A percentile compares a stretch with the other conserved stretches of the same genome.
phyloP scores from a whole-genome alignment of 2,113 vertebrate species.

The Saiga tatarica region DNA sequence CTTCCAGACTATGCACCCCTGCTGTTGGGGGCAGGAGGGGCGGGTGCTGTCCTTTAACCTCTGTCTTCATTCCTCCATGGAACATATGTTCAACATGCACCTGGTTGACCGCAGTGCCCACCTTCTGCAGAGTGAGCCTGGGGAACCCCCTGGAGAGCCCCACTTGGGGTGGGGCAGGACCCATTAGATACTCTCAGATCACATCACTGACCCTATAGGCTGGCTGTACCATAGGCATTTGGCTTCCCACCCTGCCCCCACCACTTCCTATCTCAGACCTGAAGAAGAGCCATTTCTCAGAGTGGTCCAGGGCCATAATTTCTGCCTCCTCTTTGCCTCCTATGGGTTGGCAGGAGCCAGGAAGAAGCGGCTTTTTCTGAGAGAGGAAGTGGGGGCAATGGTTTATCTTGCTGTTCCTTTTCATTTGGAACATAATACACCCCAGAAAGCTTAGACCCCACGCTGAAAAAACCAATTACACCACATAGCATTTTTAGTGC shows the following conservation, averaged over 20 bases:
- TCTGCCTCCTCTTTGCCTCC: not conserved
- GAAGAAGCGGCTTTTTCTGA: not conserved
- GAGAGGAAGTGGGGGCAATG: not conserved
- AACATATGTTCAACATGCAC: not conserved
- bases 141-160: not conserved
- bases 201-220: not conserved
- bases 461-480: constrained; percentile 53
- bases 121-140: not conserved
- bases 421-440: constrained; percentile 23
- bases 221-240: accelerated
- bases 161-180: not conserved
- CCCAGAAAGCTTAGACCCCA: constrained; percentile 16
- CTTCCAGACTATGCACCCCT: not conserved
- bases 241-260: accelerated
- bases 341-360: not conserved
- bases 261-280: not conserved
- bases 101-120: accelerated
- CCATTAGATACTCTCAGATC: not conserved
- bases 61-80: not conserved
- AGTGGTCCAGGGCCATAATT: not conserved
- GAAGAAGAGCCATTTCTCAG: not conserved
- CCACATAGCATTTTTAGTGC: constrained; percentile 13
- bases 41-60: accelerated
- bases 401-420: constrained; percentile 27
- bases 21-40: accelerated